These are phyloP conservation scores for Cyclophora albipunctata DNA, from an alignment of 2,888 invertebrate species.

Conservation along the genomic window DNA sequence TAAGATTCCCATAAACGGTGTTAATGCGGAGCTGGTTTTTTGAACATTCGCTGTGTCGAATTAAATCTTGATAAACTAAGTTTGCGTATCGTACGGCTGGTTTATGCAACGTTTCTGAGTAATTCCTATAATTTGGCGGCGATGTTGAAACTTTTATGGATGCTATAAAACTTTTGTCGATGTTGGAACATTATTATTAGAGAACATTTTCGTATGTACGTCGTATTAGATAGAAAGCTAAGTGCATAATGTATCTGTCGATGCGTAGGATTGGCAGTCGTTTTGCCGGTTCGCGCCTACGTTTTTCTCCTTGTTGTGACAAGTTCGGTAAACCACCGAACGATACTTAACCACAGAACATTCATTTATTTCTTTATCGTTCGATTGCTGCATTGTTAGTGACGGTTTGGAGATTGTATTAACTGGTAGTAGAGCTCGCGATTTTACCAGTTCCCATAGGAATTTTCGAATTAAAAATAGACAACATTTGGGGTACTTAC, in stretches of 20 bases:
- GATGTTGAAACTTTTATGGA: conserved; percentile 21
- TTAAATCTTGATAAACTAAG: conserved; percentile 59
- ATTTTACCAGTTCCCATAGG: too few relatives aligned
- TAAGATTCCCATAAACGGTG: conserved; percentile 52
- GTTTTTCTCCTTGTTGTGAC: conserved; percentile 4
- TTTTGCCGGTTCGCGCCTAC: conserved; percentile 4
- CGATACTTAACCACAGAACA: too few relatives aligned
- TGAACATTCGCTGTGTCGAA: conserved; percentile 48
- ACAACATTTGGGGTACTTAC: too few relatives aligned
- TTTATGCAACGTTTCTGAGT: conserved; percentile 24
- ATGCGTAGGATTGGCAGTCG: conserved; percentile 11
- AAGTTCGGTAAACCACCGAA: not conserved
- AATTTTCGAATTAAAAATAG: too few relatives aligned
- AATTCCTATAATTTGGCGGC: conserved; percentile 19
- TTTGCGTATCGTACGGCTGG: conserved; percentile 43
- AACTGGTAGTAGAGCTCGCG: too few relatives aligned
- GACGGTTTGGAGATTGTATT: too few relatives aligned
- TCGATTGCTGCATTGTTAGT: too few relatives aligned
- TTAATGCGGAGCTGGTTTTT: conserved; percentile 51
- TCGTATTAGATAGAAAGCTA: conserved; percentile 10
- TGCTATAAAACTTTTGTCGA: conserved; percentile 13
- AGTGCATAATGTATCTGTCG: conserved; percentile 10
- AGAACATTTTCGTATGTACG: conserved; percentile 2
- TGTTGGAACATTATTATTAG: conserved; percentile 9
- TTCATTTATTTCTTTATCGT: too few relatives aligned